phyloP scores from a whole-genome alignment of 2,888 invertebrate species.

The Drosophila acutilabella region DNA sequence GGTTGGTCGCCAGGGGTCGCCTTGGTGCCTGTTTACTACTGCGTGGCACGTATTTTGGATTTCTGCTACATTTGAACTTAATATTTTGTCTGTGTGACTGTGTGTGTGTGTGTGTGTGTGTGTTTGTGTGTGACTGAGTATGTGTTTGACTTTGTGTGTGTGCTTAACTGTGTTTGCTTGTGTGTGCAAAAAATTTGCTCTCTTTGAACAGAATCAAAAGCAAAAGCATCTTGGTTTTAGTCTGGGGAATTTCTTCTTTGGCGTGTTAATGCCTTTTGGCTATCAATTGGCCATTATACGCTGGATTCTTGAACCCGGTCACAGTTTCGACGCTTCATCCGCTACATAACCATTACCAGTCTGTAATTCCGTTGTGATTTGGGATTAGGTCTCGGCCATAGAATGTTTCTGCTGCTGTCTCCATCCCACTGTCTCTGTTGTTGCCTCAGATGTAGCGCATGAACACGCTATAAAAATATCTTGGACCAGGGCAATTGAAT shows the following conservation, averaged over 20 bases:
- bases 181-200: slow-evolving; percentile 54
- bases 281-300: slow-evolving; percentile 80
- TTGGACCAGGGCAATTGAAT: slow-evolving; percentile 75
- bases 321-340: slow-evolving; percentile 44
- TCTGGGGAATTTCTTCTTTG: slow-evolving; percentile 67
- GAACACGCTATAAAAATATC: slow-evolving; percentile 79
- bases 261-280: slow-evolving; percentile 81
- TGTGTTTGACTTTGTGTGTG: slow-evolving; percentile 13
- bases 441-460: slow-evolving; percentile 50
- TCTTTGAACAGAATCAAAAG: slow-evolving; percentile 42
- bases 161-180: slow-evolving; percentile 29
- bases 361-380: slow-evolving; percentile 81
- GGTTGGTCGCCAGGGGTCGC: slow-evolving; percentile 43
- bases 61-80: slow-evolving; percentile 81
- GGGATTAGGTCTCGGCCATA: slow-evolving; percentile 70
- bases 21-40: slow-evolving; percentile 69
- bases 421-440: slow-evolving; percentile 7
- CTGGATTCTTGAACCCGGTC: slow-evolving; percentile 56
- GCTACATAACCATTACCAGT: slow-evolving; percentile 75
- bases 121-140: slow-evolving; percentile 15
- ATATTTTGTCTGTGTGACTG: slow-evolving; percentile 56
- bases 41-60: slow-evolving; percentile 78
- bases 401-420: slow-evolving; percentile 11
- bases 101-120: slow-evolving; percentile 17
- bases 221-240: slow-evolving; percentile 57